phyloP scores from a whole-genome alignment of 2,888 invertebrate genomes.

The Drosophila helvetica region DNA sequence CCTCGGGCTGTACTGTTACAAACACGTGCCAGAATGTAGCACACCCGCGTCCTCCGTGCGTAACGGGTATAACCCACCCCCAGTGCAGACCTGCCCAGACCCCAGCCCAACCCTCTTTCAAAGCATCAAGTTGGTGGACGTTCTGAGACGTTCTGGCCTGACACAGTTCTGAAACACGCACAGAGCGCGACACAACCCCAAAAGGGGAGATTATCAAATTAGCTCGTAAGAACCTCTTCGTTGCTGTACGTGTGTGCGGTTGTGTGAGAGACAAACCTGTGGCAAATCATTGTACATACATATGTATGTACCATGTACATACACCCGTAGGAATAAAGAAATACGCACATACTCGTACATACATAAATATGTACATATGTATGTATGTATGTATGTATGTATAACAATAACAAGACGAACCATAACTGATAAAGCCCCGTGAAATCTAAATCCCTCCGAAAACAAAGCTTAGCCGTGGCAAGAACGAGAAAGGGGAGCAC shows the following conservation, averaged over 20 bases:
- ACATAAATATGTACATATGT: no score
- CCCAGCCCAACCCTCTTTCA: background rate
- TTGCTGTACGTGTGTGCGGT: background rate
- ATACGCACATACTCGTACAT: background rate
- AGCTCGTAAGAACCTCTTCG: background rate
- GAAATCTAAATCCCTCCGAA: slow-evolving; percentile 23
- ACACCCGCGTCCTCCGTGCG: background rate
- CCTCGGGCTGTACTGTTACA: background rate
- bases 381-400: no score
- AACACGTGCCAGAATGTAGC: background rate
- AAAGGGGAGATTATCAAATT: background rate
- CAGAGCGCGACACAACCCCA: background rate
- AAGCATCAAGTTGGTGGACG: background rate
- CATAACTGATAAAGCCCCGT: slow-evolving; percentile 21
- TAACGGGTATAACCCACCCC: background rate
- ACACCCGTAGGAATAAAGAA: background rate
- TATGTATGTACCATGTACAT: background rate
- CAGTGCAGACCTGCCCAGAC: background rate
- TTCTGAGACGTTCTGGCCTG: background rate
- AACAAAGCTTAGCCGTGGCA: background rate
- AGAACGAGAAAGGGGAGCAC: background rate
- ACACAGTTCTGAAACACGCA: background rate
- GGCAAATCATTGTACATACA: background rate
- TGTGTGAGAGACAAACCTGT: background rate
- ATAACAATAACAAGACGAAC: background rate